Base-by-base conservation (phyloP, 2,888 invertebrate species). In the Ectropis crepuscularia region DNA sequence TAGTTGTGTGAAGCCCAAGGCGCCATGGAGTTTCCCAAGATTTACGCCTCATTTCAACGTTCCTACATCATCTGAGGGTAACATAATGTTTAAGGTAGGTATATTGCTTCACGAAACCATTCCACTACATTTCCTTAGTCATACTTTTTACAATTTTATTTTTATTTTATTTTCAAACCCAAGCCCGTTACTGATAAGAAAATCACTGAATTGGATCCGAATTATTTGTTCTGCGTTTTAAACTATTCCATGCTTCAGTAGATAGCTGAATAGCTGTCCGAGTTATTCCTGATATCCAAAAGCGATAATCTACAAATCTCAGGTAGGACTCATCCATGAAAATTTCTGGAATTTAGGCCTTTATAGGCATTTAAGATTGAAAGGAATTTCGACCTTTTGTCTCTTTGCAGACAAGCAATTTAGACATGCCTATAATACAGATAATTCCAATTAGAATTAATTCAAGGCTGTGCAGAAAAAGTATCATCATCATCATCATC, bases 301-400 rank as follows among this genome's bases (percentile, higher is more conserved):
- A 10, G 43, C 38, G 12, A 42, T 45, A 41, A 47, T 41, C 42
- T 48, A 8, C 12, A 36, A 62, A 57, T 57, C 54, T 36, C 36
- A n/a, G 39, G 11, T 11, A 12, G 47, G n/a, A 10, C 28, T 12
- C 16, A 42, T 51, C 16, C 37, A 12, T 16, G 57, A 57, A 55
- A 41, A 57, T 62, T 39, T 42, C 51, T 36, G 47, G 46, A 61
- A 57, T 51, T 45, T n/a, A 37, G 62, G 41, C 16, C 11, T 37
- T 5, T 48, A 53, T 46, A 64, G 58, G 46, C 43, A 63, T 65
- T 67, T 71, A 59, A 67, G 10, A 57, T 38, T 64, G 42, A 58
- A 57, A 64, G 11, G 53, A 46, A 64, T 51, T 46, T 54, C 42
- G 12, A 50, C 36, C 51, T 51, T 51, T 57, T 57, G 61, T 61